Evolutionary conservation across 1,140 invertebrate species (phyloP), one percentile per base, ranked within the genome.

Genomic region (Apis cerana): DNA sequence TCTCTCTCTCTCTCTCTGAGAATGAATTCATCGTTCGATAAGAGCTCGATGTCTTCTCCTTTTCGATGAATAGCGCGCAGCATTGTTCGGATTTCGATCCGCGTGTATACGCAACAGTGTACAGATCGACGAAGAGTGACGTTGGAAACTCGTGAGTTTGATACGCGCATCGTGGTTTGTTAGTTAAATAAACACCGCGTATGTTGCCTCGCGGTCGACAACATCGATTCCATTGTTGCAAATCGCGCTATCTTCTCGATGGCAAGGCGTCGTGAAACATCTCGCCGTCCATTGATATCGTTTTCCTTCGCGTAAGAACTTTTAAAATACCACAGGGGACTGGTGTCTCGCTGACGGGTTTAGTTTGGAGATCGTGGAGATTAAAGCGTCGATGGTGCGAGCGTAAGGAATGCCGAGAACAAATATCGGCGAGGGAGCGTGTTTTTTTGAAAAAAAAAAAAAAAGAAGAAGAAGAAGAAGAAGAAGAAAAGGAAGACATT

Each of bases 121-220:
- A 43, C 33, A 43, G 54, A 71, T 71, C 23, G 58, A 54, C 71
- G 19, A 74, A 48, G 71, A 48, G 56, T 59, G 71, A 59, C 78
- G 61, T 58, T 62, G 70, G 79, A 52, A 54, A 78, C 61, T 61
- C 85, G 80, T 17, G 64, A 75, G 82, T 62, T 56, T 74, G 85
- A 79, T 83, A 83, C 62, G 56, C 61, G 70, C 75, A 61, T 79
- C 83, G 84, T 84, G 86, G 88, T 91, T 92, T 92, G 91, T 92
- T 92, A 92, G 91, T 92, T 92, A 92, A 92, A 92, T 92, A 92
- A 92, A 92, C 91, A 91, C 75, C 83, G 82, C 15, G 12, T 82
- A 85, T 82, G 79, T 88, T 85, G 86, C 82, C 88, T 81, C 72
- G 58, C 75, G 80, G 43, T 85, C 56, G 85, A 88, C 86, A 88